Conservation (phyloP, 2,113 vertebrate species). For the Gymnogyps californianus region DNA sequence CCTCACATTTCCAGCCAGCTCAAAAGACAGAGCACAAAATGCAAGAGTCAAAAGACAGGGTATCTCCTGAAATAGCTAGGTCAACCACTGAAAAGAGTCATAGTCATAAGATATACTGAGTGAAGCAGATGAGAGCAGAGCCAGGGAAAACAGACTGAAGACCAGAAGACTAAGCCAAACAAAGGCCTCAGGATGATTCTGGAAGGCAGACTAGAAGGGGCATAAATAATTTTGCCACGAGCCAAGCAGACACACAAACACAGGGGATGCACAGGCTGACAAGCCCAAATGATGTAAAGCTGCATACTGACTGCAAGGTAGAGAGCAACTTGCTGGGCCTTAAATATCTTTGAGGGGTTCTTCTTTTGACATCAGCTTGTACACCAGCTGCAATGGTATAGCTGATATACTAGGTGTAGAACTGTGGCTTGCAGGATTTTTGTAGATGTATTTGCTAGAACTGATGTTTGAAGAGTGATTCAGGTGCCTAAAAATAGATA, state of each 20-base stretch:
- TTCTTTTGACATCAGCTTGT: not conserved
- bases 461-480: not conserved
- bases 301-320: not conserved
- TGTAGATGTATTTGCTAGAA: not conserved
- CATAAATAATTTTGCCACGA: not conserved
- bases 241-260: not conserved
- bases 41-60: not conserved
- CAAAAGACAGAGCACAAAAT: not conserved
- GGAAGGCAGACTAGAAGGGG: not conserved
- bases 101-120: not conserved
- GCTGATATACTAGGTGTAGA: not conserved
- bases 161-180: not conserved
- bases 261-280: not conserved
- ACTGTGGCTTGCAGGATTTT: not conserved
- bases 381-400: not conserved
- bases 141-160: not conserved
- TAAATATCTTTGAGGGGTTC: not conserved
- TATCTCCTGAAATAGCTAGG: not conserved
- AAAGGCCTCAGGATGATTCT: not conserved
- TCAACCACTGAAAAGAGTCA: not conserved
- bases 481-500: not conserved
- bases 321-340: not conserved
- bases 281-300: not conserved
- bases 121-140: not conserved
- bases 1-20: not conserved